These are phyloP conservation scores for Clarias macrocephalus DNA, from an alignment of 2,113 vertebrate genomes.

Conservation along the genomic window DNA sequence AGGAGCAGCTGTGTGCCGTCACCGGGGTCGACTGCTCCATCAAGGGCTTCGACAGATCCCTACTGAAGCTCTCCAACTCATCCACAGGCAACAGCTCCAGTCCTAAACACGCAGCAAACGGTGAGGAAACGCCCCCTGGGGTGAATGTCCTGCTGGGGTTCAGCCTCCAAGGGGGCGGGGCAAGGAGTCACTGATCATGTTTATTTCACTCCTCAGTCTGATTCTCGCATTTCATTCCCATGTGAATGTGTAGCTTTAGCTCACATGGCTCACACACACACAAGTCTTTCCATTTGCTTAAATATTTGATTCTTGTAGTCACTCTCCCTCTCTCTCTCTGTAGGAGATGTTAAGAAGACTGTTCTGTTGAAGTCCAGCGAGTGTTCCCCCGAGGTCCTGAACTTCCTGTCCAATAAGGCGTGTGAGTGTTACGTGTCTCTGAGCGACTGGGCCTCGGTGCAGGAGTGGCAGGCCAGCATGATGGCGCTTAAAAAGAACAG, in stretches of 20 bases:
- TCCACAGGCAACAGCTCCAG: constrained; percentile 80
- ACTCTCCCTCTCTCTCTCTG: not conserved
- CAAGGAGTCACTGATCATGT: too few relatives aligned
- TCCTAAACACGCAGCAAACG: constrained; percentile 88
- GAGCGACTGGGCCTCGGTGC: constrained; percentile 90
- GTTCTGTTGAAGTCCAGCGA: constrained; percentile 88
- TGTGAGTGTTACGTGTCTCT: constrained; percentile 93
- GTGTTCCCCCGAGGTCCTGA: constrained; percentile 89
- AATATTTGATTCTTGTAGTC: not conserved
- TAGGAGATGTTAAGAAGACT: constrained; percentile 90
- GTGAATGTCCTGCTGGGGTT: not conserved
- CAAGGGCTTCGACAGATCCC: constrained; percentile 79
- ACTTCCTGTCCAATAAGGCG: constrained; percentile 92
- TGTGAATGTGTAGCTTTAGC: not conserved
- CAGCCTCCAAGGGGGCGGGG: too few relatives aligned
- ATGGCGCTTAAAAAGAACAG: constrained; percentile 84
- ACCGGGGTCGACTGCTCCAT: constrained; percentile 91
- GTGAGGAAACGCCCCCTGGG: constrained; percentile 64
- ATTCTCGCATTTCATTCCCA: too few relatives aligned
- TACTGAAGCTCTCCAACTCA: constrained; percentile 81
- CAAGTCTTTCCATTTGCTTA: not conserved
- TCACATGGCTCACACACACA: not conserved
- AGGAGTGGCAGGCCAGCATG: constrained; percentile 91
- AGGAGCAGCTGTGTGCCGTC: constrained; percentile 91
- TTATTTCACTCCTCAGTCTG: too few relatives aligned